Base-by-base conservation (phyloP, 2,113 vertebrate species). In the Pollimyrus isidori region DNA sequence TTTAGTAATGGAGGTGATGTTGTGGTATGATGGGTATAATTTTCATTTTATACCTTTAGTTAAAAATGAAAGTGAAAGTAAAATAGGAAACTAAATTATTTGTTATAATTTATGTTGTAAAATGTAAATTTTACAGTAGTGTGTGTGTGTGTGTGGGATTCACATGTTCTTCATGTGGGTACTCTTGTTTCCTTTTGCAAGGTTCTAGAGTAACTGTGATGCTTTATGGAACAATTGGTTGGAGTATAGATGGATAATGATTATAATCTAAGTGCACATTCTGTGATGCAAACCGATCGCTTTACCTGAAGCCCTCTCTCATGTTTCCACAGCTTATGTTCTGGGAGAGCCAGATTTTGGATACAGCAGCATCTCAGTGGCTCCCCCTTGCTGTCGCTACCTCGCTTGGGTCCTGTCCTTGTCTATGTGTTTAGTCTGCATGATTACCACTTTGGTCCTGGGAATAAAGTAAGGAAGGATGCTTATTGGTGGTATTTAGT, bases 401-500 rank as follows among this genome's bases (percentile, higher is more conserved):
- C 1, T 92, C 13, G 93, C 93, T 3, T 97, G 96, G 96, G 19
- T 26, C 3, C 3, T 96, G 1, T 97, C 96, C 90, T 83, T 94
- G 48, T 84, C 91, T 13, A 7, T 94, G 39, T 93, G 92, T 35
- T 0, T 96, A n/a, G 90, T 45, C 90, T 95, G 93, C 86, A 88
- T 94, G 15, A 10, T 90, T 35, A 86, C 95, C 30, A 94, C 95
- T 73, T 93, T 89, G 17, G 2, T 92, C 23, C 91, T 97, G 80
- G 96, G 97, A 91, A 92, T 93, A 56, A 96, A 95, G 97, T 97
- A 93, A 69, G 92, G 52, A 39, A 56, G 15, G 23, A 50, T 21
- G 21, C 9, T 15, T 53, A 76, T 30, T 76, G 3, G 65, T 30
- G 65, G 30, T 39, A 13, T 35, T 76, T 76, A 15, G 3, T 76